phyloP scores from a whole-genome alignment of 2,113 vertebrate genomes.

The Ondatra zibethicus region DNA sequence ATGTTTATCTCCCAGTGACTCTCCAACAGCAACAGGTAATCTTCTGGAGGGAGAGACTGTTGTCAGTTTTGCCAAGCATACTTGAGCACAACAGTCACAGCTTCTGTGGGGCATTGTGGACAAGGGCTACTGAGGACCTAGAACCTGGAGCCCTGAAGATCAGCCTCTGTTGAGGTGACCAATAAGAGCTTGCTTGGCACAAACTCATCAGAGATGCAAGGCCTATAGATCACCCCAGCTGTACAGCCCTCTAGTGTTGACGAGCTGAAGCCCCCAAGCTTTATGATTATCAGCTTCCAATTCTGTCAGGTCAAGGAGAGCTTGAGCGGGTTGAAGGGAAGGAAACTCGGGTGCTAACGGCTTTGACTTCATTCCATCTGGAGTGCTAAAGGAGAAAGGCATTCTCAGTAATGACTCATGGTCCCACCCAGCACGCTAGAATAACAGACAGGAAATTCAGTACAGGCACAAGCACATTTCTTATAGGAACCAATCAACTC shows the following conservation, averaged over 20 bases:
- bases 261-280: background rate
- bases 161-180: background rate
- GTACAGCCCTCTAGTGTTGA: too few relatives aligned
- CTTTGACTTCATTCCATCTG: background rate
- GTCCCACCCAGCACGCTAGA: background rate
- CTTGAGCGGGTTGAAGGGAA: background rate
- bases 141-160: background rate
- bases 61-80: background rate
- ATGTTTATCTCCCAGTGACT: background rate
- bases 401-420: background rate
- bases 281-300: background rate
- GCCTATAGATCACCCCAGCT: background rate
- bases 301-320: background rate
- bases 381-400: background rate
- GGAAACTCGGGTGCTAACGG: background rate
- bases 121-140: background rate
- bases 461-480: background rate
- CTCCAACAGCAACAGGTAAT: background rate
- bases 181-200: accelerated
- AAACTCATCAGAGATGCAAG: accelerated
- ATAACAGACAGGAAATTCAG: background rate
- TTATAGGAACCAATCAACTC: background rate
- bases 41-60: background rate
- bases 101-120: background rate
- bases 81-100: background rate